Evolutionary conservation across 2,797 vertebrate species (phyloP).

Genomic region (Coracias cyanogaster): DNA sequence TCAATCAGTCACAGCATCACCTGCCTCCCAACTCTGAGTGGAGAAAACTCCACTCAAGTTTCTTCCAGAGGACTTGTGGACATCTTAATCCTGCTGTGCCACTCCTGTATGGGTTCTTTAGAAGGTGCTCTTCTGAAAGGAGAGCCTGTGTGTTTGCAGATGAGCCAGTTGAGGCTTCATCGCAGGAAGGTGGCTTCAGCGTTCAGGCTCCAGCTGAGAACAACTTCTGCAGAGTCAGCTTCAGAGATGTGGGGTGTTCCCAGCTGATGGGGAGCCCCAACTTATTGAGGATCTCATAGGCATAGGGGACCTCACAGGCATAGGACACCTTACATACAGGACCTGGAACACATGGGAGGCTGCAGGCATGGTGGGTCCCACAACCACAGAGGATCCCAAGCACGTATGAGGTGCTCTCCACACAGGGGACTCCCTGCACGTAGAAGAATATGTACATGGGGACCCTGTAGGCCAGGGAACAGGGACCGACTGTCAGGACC

Average conservation of each 20-base stretch:
- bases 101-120: background rate
- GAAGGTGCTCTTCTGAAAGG: background rate
- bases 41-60: background rate
- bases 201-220: background rate
- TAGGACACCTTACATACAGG: background rate
- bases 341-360: background rate
- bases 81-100: background rate
- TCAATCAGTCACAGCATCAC: background rate
- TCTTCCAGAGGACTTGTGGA: background rate
- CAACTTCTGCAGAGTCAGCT: background rate
- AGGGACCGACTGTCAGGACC: background rate
- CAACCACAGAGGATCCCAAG: background rate
- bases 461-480: background rate
- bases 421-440: accelerated
- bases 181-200: accelerated
- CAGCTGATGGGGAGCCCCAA: background rate
- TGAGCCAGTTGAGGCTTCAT: background rate
- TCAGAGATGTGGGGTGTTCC: background rate
- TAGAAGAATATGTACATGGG: no score
- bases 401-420: background rate
- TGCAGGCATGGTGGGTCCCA: background rate
- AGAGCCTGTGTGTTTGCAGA: background rate
- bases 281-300: background rate
- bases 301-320: background rate
- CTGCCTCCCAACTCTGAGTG: accelerated